Conservation (phyloP, 2,113 vertebrate genomes). For the Platycercus adscitus region DNA sequence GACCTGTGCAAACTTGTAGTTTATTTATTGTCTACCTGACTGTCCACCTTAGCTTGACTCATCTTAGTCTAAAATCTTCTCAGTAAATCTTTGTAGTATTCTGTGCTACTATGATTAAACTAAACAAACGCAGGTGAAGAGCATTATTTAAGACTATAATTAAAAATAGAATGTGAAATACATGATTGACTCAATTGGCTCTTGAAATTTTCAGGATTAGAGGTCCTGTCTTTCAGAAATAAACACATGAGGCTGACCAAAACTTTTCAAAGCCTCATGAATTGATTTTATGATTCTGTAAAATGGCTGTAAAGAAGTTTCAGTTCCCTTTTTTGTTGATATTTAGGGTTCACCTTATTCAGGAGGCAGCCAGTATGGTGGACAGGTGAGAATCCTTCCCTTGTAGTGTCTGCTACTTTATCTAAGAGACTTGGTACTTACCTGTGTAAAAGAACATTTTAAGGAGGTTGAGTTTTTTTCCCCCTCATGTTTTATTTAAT, state of each 20-base stretch:
- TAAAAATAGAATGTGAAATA: neutral
- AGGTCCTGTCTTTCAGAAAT: neutral
- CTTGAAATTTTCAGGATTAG: neutral
- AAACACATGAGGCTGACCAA: neutral
- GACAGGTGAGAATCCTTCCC: conserved; percentile 30
- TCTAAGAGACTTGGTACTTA: neutral
- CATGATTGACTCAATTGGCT: neutral
- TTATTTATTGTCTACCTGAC: neutral
- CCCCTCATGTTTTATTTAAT: neutral
- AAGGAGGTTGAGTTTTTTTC: neutral
- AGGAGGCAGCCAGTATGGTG: conserved; percentile 25
- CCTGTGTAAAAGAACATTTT: neutral
- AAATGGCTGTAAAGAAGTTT: neutral
- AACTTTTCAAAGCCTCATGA: neutral
- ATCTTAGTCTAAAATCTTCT: neutral
- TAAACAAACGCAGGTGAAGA: neutral
- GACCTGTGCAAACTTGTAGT: neutral
- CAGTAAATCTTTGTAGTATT: neutral
- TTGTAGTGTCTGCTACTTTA: neutral
- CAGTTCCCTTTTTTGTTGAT: neutral
- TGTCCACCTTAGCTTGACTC: neutral
- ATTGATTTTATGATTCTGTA: neutral
- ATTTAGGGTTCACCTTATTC: conserved; percentile 25
- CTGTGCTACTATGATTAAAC: neutral
- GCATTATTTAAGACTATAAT: neutral